Percentiles rank a stretch among this genome's conserved stretches.
phyloP scores from a whole-genome alignment of 2,888 invertebrate species.

The Achlya flavicornis region DNA sequence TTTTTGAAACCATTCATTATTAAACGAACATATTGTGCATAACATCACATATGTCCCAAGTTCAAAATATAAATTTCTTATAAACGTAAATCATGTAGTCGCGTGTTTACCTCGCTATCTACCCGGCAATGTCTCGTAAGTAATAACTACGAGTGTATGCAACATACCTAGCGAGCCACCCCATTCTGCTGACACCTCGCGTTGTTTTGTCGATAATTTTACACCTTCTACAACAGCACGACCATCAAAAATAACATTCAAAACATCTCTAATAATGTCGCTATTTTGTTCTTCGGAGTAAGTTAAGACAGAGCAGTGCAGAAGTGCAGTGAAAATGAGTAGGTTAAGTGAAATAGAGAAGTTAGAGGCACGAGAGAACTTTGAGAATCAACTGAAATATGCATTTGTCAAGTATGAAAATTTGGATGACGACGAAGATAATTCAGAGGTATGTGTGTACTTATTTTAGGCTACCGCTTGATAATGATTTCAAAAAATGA shows the following conservation, averaged over 20 bases:
- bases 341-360: conserved; percentile 59
- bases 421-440: conserved; percentile 68
- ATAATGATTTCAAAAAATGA: not conserved
- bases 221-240: conserved; percentile 52
- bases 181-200: conserved; percentile 45
- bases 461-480: not conserved
- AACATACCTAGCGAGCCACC: not conserved
- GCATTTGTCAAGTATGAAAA: conserved; percentile 72
- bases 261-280: conserved; percentile 9
- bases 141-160: not conserved
- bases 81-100: not conserved
- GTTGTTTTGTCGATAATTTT: conserved; percentile 77
- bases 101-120: not conserved
- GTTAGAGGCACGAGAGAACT: conserved; percentile 68
- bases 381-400: conserved; percentile 72
- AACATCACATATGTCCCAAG: too few species aligned
- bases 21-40: not conserved
- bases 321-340: conserved; percentile 35
- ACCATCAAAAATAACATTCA: conserved; percentile 21
- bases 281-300: not conserved
- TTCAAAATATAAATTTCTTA: not conserved
- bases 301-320: conserved; percentile 16
- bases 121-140: not conserved
- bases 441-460: conserved; percentile 59
- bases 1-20: not conserved